Evolutionary conservation across 2,797 vertebrate species (phyloP).

Genomic region (Lutra lutra): DNA sequence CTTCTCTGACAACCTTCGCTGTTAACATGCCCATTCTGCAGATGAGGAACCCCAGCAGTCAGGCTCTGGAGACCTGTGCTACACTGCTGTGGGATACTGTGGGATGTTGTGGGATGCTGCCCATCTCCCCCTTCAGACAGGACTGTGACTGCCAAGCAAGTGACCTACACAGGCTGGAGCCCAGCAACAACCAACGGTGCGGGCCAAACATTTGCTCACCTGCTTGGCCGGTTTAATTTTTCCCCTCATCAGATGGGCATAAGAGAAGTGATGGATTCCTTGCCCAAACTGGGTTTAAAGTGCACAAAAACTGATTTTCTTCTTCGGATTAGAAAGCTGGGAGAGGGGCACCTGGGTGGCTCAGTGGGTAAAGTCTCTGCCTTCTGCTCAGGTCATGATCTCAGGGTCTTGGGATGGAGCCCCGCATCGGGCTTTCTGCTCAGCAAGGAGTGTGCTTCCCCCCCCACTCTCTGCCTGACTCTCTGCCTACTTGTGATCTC

Average conservation of each 20-base stretch:
- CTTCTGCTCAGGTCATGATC: too few species aligned
- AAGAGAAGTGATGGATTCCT: not conserved
- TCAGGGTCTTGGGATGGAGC: too few species aligned
- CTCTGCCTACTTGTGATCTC: too few species aligned
- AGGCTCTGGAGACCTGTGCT: not conserved
- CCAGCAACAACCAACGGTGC: not conserved
- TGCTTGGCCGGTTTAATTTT: not conserved
- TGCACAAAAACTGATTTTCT: conserved; percentile 6
- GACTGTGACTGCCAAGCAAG: not conserved
- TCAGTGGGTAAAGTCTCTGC: too few species aligned
- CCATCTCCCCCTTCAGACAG: not conserved
- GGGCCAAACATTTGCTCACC: not conserved
- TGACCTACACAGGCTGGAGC: not conserved
- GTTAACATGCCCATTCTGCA: not conserved
- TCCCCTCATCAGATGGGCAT: not conserved
- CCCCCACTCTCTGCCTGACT: too few species aligned
- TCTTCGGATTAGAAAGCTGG: not conserved
- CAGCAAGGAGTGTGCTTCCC: too few species aligned
- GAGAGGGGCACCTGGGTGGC: not conserved
- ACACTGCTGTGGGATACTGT: not conserved
- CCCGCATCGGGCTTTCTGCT: too few species aligned
- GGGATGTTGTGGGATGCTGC: not conserved
- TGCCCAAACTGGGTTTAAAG: not conserved
- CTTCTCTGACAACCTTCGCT: not conserved
- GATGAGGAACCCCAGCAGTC: not conserved